Evolutionary conservation across 2,888 invertebrate species (phyloP).

Genomic region (Erannis defoliaria): DNA sequence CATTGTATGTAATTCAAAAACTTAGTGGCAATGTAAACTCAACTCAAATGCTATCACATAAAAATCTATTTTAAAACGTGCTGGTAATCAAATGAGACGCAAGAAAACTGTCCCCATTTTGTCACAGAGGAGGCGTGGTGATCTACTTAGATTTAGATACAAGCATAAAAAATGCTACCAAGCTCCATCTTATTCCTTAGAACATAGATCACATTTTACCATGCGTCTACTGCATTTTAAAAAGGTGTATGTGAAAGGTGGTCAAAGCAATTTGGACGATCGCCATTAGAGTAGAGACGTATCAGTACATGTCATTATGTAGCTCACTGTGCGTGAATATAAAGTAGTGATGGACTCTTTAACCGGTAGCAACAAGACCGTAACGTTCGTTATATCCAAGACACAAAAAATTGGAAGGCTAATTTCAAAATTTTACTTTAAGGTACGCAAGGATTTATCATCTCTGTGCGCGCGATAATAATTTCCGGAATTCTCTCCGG

Average conservation of each 20-base stretch:
- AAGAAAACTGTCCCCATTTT: slow-evolving; percentile 78
- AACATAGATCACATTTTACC: slow-evolving; percentile 30
- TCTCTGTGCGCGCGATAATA: too few relatives aligned
- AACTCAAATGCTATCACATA: slow-evolving; percentile 15
- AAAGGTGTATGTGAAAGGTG: slow-evolving; percentile 60
- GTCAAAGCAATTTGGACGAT: slow-evolving; percentile 70
- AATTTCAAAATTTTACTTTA: background rate
- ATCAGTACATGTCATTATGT: slow-evolving; percentile 65
- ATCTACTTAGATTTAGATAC: slow-evolving; percentile 57
- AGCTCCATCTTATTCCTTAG: slow-evolving; percentile 13
- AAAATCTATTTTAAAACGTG: slow-evolving; percentile 24
- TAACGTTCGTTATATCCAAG: background rate
- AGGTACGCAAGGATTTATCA: too few relatives aligned
- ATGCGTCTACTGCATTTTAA: slow-evolving; percentile 21
- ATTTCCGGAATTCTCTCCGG: too few relatives aligned
- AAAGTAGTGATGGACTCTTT: slow-evolving; percentile 53
- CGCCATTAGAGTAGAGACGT: slow-evolving; percentile 64
- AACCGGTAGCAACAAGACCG: slow-evolving; percentile 18
- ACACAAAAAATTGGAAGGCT: background rate
- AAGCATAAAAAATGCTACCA: slow-evolving; percentile 9
- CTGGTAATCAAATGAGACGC: slow-evolving; percentile 36
- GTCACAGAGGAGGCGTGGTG: slow-evolving; percentile 81
- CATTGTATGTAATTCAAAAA: too few relatives aligned
- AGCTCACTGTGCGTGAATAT: slow-evolving; percentile 72
- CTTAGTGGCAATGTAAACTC: slow-evolving; percentile 16